A percentile compares a stretch with the other conserved stretches of the same genome.
These are phyloP conservation scores for Papilio demoleus DNA, from an alignment of 2,888 invertebrate genomes.

Conservation along the genomic window DNA sequence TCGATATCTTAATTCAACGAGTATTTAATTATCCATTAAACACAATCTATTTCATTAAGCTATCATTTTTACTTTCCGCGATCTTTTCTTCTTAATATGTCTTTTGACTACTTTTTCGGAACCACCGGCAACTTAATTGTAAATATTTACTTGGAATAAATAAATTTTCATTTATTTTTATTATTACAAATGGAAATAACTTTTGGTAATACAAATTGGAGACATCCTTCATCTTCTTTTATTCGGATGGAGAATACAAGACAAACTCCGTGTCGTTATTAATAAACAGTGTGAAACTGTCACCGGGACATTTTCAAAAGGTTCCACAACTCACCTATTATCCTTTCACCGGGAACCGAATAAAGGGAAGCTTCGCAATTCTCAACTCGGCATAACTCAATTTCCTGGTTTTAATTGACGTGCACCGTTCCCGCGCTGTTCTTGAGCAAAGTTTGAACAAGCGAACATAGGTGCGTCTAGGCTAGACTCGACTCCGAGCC, in stretches of 20 bases:
- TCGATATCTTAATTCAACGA: too few species aligned
- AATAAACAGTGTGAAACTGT: constrained; percentile 11
- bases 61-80: too few species aligned
- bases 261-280: constrained; percentile 1
- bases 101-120: too few species aligned
- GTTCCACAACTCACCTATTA: constrained; percentile 29
- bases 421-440: constrained; percentile 35
- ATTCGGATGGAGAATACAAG: background rate
- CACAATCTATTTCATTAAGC: too few species aligned
- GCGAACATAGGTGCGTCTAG: constrained; percentile 33
- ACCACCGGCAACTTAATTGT: too few species aligned
- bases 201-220: background rate
- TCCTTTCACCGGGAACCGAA: constrained; percentile 28
- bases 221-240: background rate
- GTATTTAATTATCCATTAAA: too few species aligned
- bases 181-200: too few species aligned
- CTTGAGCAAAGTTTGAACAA: constrained; percentile 40
- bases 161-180: too few species aligned
- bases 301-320: constrained; percentile 22
- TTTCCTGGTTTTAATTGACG: constrained; percentile 42
- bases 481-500: constrained; percentile 27
- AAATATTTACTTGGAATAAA: too few species aligned
- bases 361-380: constrained; percentile 34
- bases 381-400: constrained; percentile 41
- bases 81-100: too few species aligned